Evolutionary conservation across 1,140 invertebrate species (phyloP), one percentile per base, ranked within the genome.

Genomic region (Neelides sp.): DNA sequence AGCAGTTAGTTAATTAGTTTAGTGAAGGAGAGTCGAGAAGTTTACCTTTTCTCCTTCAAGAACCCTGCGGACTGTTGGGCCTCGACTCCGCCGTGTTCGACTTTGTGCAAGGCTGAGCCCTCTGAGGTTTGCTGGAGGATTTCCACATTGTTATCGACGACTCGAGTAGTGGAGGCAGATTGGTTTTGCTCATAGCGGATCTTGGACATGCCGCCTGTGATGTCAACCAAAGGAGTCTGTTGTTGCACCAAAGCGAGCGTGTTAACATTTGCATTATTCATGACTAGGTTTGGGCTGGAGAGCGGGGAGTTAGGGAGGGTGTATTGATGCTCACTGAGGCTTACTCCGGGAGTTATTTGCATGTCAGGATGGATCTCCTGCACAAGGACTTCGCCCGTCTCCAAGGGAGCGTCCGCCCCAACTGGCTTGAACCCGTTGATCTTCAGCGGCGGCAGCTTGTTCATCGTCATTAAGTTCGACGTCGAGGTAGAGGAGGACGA

Each of bases 141-240:
- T n/a, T n/a, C n/a, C n/a, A n/a, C n/a, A n/a, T n/a, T n/a, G n/a
- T n/a, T n/a, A n/a, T n/a, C n/a, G n/a, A n/a, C n/a, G n/a, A n/a
- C n/a, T n/a, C n/a, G n/a, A n/a, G n/a, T n/a, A n/a, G 82, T 79
- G 22, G 82, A 83, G 24, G 81, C 82, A 61, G 78, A 74, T 59
- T 78, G 75, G 62, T 82, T 84, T 67, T 83, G 82, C 69, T 82
- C 83, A 65, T 76, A 88, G 68, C 77, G 85, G 64, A 82, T n/a
- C n/a, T n/a, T n/a, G n/a, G n/a, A n/a, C n/a, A n/a, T n/a, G n/a
- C n/a, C n/a, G n/a, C 72, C 62, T n/a, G n/a, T n/a, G n/a, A 42
- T 50, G 45, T 44, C 44, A 15, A 39, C 44, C 12, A 40, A 50
- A 15, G 51, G 8, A 3, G 5, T 13, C 20, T 53, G 54, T 24